A percentile compares a stretch with the other conserved stretches of the same genome.
Conservation (phyloP, 2,888 invertebrate genomes). For the Drosophila siamana region DNA sequence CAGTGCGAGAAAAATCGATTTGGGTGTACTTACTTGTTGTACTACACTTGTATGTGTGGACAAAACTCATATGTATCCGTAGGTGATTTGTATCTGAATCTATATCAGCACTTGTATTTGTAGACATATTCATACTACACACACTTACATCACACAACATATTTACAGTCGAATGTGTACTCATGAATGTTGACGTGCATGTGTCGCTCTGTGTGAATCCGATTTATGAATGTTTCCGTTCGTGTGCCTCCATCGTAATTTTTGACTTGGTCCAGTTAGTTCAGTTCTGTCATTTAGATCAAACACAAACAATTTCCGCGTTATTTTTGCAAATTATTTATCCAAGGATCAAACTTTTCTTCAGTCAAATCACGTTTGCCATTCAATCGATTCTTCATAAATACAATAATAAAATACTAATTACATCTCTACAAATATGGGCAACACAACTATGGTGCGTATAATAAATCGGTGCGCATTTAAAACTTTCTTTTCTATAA, state of each 20-base stretch:
- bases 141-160: background rate
- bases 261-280: constrained; percentile 82
- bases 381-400: background rate
- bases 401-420: constrained; percentile 1
- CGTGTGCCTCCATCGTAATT: constrained; percentile 68
- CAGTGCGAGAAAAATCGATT: constrained; percentile 46
- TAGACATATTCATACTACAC: background rate
- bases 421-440: constrained; percentile 52
- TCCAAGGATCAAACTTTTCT: constrained; percentile 22
- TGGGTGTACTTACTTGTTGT: constrained; percentile 46
- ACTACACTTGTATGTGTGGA: constrained; percentile 5
- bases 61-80: constrained; percentile 15
- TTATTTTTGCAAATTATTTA: constrained; percentile 15
- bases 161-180: constrained; percentile 3
- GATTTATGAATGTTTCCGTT: constrained; percentile 68
- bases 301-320: constrained; percentile 70
- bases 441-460: constrained; percentile 74
- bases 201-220: constrained; percentile 51
- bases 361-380: background rate
- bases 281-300: constrained; percentile 81
- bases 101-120: constrained; percentile 5
- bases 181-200: constrained; percentile 43
- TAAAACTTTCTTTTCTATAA: background rate
- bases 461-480: background rate
- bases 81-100: constrained; percentile 12